These are phyloP conservation scores for Proterorhinus semilunaris DNA, from an alignment of 2,113 vertebrate species.

Conservation along the genomic window DNA sequence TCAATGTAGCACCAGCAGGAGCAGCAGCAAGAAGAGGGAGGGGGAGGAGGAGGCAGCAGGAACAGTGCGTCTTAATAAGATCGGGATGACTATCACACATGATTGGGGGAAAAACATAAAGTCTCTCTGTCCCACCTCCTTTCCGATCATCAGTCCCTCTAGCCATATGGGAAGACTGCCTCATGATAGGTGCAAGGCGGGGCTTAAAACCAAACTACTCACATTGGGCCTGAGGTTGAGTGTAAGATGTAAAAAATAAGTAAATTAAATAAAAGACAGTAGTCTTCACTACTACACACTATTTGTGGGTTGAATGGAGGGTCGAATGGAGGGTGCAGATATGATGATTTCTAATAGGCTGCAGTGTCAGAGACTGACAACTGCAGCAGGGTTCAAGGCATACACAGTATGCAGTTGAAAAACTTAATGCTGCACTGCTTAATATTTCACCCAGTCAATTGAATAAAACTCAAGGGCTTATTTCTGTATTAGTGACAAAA, in stretches of 20 bases:
- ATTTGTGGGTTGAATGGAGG: background rate
- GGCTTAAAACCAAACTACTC: slow-evolving; percentile 19
- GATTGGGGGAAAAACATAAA: slow-evolving; percentile 49
- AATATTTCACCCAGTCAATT: no score
- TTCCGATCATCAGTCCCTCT: slow-evolving; percentile 49
- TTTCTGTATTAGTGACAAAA: no score
- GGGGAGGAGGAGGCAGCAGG: slow-evolving; percentile 39
- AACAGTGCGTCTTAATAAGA: slow-evolving; percentile 73
- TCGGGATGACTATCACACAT: slow-evolving; percentile 76
- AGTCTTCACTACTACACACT: background rate
- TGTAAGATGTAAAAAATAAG: slow-evolving; percentile 7
- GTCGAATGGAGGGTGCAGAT: background rate
- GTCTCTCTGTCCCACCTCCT: slow-evolving; percentile 53
- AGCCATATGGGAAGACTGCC: slow-evolving; percentile 59
- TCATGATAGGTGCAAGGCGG: slow-evolving; percentile 57
- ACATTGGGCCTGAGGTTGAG: slow-evolving; percentile 10
- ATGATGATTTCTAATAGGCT: slow-evolving; percentile 29
- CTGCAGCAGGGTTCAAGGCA: slow-evolving; percentile 30
- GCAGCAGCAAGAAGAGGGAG: slow-evolving; percentile 42
- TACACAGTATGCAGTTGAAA: slow-evolving; percentile 7
- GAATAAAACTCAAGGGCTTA: no score
- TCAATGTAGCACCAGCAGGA: slow-evolving; percentile 39
- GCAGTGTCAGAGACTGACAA: slow-evolving; percentile 50
- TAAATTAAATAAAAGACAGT: background rate
- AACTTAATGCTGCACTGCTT: background rate